phyloP scores from a whole-genome alignment of 2,797 vertebrate species.

The Mormyrops attenuatus region DNA sequence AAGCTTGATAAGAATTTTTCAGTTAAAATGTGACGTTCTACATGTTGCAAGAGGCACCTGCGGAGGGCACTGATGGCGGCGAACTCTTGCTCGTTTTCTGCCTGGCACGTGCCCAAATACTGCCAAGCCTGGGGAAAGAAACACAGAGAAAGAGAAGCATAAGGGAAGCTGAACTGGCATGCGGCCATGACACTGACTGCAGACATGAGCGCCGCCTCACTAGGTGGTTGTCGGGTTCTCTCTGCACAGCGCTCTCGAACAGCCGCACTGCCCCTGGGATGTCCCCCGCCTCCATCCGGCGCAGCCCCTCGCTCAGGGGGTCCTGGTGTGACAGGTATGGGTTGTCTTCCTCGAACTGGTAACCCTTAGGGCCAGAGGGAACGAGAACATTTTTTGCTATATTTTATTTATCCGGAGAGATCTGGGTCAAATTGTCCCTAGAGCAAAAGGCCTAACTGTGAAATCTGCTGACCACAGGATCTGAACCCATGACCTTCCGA shows the following conservation, averaged over 20 bases:
- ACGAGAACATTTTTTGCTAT: neutral
- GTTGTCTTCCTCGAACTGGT: constrained; percentile 94
- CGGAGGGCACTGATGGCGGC: constrained; percentile 94
- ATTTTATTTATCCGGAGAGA: neutral
- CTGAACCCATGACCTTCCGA: neutral
- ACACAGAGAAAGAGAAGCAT: constrained; percentile 20
- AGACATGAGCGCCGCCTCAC: constrained; percentile 55
- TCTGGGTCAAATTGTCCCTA: neutral
- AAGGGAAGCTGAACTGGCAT: neutral
- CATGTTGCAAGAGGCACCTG: constrained; percentile 64
- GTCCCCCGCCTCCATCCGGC: constrained; percentile 82
- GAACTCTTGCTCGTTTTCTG: constrained; percentile 96
- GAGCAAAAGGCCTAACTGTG: neutral
- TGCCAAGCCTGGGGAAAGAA: constrained; percentile 81
- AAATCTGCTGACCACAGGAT: neutral
- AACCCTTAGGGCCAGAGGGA: constrained; percentile 64
- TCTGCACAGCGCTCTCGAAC: constrained; percentile 91
- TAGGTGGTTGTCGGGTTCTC: constrained; percentile 87
- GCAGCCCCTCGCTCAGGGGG: constrained; percentile 84
- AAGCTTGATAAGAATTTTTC: neutral
- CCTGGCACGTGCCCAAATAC: constrained; percentile 94
- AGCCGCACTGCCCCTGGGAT: constrained; percentile 91
- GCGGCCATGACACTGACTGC: neutral
- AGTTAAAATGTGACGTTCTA: constrained; percentile 20
- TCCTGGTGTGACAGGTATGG: constrained; percentile 82